Percentiles rank a stretch among this genome's conserved stretches.
phyloP scores from a whole-genome alignment of 2,113 vertebrate species.

The Ptilonorhynchus violaceus region DNA sequence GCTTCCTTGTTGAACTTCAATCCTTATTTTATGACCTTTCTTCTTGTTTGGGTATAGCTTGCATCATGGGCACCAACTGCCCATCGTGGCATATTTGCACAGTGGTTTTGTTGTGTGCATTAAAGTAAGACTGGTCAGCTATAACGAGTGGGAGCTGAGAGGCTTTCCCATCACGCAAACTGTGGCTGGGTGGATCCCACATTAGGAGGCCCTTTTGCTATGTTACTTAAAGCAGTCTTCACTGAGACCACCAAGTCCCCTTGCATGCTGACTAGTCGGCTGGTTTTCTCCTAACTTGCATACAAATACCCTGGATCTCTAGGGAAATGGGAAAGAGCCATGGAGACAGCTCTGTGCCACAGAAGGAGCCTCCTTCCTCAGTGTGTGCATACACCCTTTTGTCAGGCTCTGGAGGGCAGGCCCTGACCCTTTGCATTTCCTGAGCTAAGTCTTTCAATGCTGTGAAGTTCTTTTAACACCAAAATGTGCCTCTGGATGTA shows the following conservation, averaged over 20 bases:
- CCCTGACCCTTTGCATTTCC: not conserved
- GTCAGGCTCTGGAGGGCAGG: not conserved
- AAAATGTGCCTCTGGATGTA: not conserved
- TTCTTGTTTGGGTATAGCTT: conserved; percentile 3
- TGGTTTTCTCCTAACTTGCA: not conserved
- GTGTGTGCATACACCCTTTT: not conserved
- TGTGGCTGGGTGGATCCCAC: not conserved
- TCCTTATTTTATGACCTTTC: conserved; percentile 22
- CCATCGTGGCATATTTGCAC: not conserved
- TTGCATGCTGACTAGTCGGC: not conserved
- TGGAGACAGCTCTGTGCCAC: not conserved
- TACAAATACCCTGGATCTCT: not conserved
- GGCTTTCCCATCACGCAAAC: not conserved
- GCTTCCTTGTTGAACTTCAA: conserved; percentile 35
- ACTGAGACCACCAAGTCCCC: not conserved
- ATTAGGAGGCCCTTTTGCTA: not conserved
- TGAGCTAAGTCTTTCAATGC: not conserved
- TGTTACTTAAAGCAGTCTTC: not conserved
- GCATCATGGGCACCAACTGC: not conserved
- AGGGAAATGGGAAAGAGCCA: not conserved
- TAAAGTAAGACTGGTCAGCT: not conserved
- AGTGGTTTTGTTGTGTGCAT: not conserved
- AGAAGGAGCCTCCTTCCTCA: not conserved
- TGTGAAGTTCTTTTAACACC: not conserved
- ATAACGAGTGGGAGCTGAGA: not conserved